Evolutionary conservation across 2,888 invertebrate genomes (phyloP), one percentile per base, ranked within the genome.

Genomic region (Axea sp.): DNA sequence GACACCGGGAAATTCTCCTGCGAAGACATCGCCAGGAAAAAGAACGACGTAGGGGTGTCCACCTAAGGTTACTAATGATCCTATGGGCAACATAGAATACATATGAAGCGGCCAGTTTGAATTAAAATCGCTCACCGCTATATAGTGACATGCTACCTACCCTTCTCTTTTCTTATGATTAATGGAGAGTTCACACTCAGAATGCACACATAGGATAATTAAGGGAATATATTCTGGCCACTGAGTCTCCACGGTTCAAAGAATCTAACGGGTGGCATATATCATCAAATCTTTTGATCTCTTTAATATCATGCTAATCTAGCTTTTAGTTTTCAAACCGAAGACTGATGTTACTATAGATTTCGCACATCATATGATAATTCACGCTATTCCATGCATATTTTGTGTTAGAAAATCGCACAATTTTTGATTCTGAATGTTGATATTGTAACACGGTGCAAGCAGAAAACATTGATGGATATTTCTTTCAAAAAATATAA

Each of bases 161-260:
- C 83, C 83, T 83, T 83, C 83, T 82, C 81, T 81, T 82, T 83
- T 82, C 81, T 83, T 82, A 84, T 87, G 87, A 87, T 87, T 87
- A 87, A 87, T 87, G 87, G 85, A 85, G 83, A 87, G 87, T 87
- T 87, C 87, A 87, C 87, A 87, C 87, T 87, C 84, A 84, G 87
- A 87, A 87, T 87, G 86, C 86, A 87, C 86, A 86, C 86, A 86
- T 81, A 83, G 86, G 86, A 87, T 87, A 87, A 87, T 87, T 87
- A 87, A 87, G 87, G 85, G 84, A 83, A 86, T 87, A 86, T 86
- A 86, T 86, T 85, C 86, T 82, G 83, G 86, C 86, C 86, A 86
- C 86, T 83, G 86, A 82, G 84, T 81, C 83, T 83, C 72, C 77
- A 75, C 78, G 77, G 80, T 81, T 81, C 83, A 71, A 85, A 84